These are phyloP conservation scores for Steinernema khuongi DNA, from an alignment of 1,140 invertebrate species.

Conservation along the genomic window DNA sequence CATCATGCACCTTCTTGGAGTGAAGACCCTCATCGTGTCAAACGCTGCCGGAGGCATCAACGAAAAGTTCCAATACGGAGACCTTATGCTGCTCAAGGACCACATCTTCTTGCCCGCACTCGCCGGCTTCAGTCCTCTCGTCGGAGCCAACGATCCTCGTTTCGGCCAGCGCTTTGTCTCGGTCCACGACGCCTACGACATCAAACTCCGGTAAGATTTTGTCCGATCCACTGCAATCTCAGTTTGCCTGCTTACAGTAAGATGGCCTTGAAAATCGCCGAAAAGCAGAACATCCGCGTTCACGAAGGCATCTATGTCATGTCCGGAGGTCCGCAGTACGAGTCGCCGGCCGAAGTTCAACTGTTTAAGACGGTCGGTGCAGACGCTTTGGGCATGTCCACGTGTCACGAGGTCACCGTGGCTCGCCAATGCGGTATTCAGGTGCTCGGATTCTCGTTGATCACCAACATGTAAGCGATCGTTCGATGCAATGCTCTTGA, in stretches of 20 bases:
- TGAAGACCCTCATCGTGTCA: slow-evolving; percentile 52
- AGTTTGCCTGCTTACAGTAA: slow-evolving; percentile 46
- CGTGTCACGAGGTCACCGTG: slow-evolving; percentile 63
- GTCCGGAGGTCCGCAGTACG: slow-evolving; percentile 62
- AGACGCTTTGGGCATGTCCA: slow-evolving; percentile 61
- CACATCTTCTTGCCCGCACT: slow-evolving; percentile 60
- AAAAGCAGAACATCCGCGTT: slow-evolving; percentile 56
- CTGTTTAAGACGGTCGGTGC: slow-evolving; percentile 59
- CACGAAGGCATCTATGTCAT: slow-evolving; percentile 63
- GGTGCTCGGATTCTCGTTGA: slow-evolving; percentile 61
- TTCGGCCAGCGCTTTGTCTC: slow-evolving; percentile 64
- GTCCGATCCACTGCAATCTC: not conserved
- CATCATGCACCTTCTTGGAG: slow-evolving; percentile 52
- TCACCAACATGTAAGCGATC: slow-evolving; percentile 60
- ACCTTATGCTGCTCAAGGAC: slow-evolving; percentile 60
- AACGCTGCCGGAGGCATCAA: slow-evolving; percentile 60
- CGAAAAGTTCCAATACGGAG: slow-evolving; percentile 49
- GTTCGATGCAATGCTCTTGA: not conserved
- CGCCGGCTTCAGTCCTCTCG: slow-evolving; percentile 54
- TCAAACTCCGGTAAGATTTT: slow-evolving; percentile 42
- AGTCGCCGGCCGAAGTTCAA: slow-evolving; percentile 62
- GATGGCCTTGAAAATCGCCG: slow-evolving; percentile 56
- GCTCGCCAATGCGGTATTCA: slow-evolving; percentile 62
- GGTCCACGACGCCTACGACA: slow-evolving; percentile 62
- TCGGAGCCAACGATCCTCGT: slow-evolving; percentile 59